A percentile compares a stretch with the other conserved stretches of the same genome.
phyloP scores from a whole-genome alignment of 1,140 invertebrate genomes.

The Catajapyx aquilonaris region DNA sequence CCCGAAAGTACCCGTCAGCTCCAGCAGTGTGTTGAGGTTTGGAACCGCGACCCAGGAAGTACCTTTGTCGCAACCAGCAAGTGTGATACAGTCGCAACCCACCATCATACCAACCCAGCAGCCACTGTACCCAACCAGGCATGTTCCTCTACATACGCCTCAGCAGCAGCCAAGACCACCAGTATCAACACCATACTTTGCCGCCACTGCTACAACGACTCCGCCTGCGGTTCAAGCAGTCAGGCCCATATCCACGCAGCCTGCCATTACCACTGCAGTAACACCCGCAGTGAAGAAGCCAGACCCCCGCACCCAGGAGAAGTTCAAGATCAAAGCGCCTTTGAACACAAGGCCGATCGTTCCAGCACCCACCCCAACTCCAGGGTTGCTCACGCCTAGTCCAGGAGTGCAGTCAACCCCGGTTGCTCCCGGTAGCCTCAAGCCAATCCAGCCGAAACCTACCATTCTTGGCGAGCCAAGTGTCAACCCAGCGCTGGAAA shows the following conservation, averaged over 20 bases:
- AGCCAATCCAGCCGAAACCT: conserved; percentile 24
- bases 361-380: conserved; percentile 14
- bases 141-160: too few relatives aligned
- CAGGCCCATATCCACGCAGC: too few relatives aligned
- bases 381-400: conserved; percentile 11
- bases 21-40: not conserved
- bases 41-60: too few relatives aligned
- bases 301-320: conserved; percentile 11
- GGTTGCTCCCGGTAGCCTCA: conserved; percentile 14
- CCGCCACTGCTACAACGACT: conserved; percentile 17
- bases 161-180: too few relatives aligned
- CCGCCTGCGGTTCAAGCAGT: conserved; percentile 19
- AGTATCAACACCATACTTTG: not conserved
- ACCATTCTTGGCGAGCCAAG: conserved; percentile 15
- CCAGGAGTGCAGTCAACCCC: conserved; percentile 6
- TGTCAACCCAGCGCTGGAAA: conserved; percentile 17
- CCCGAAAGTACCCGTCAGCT: not conserved
- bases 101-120: too few relatives aligned
- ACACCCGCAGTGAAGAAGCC: conserved; percentile 6
- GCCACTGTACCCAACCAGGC: too few relatives aligned
- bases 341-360: conserved; percentile 16
- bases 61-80: too few relatives aligned
- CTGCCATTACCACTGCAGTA: not conserved
- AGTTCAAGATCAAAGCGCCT: conserved; percentile 11
- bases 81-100: too few relatives aligned